Conservation (phyloP, 2,797 vertebrate species). For the Pangasius sanitwongsei region DNA sequence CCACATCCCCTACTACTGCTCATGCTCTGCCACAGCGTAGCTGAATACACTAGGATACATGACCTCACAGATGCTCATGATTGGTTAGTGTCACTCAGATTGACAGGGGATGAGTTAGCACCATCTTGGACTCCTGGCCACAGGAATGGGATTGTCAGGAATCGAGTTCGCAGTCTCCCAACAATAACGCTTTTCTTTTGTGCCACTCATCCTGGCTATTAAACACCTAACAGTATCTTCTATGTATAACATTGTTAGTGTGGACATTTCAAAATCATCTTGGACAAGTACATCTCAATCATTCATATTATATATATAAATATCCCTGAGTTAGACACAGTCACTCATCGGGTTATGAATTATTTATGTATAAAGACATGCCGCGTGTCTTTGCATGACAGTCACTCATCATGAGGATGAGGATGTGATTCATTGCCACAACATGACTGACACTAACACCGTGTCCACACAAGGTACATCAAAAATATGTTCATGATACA, state of each 20-base stretch:
- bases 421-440: constrained; percentile 10
- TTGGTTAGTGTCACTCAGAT: background rate
- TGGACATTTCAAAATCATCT: background rate
- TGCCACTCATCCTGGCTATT: background rate
- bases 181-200: background rate
- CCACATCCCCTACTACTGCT: background rate
- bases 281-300: background rate
- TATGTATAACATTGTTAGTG: background rate
- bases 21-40: background rate
- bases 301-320: background rate
- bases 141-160: too few relatives aligned
- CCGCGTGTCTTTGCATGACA: background rate
- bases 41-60: background rate
- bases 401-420: background rate
- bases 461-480: background rate
- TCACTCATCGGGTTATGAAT: constrained; percentile 9
- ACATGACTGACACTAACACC: background rate
- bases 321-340: background rate
- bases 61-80: background rate
- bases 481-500: background rate
- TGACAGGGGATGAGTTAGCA: background rate
- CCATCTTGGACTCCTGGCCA: background rate
- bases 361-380: constrained; percentile 17
- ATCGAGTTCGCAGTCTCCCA: background rate
- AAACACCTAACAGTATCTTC: background rate